A percentile compares a stretch with the other conserved stretches of the same genome.
Conservation (phyloP, 2,888 invertebrate species). For the Tuberolachnus salignus region DNA sequence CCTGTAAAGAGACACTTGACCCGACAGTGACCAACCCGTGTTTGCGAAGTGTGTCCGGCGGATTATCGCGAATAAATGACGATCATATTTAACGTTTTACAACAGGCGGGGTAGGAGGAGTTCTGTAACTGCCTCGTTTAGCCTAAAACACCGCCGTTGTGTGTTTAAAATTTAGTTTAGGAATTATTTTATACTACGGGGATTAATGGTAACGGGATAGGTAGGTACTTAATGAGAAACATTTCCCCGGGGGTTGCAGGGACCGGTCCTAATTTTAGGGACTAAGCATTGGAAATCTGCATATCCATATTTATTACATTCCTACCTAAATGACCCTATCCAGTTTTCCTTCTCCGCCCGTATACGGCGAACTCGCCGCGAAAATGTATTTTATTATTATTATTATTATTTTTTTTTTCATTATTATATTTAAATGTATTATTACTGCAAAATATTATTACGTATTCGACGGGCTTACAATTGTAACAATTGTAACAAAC, state of each 20-base stretch:
- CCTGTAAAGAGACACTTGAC: no score
- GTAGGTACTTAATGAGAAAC: constrained; percentile 50
- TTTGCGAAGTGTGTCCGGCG: no score
- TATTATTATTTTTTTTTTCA: neutral
- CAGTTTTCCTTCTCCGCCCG: no score
- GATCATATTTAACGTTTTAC: no score
- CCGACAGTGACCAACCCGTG: no score
- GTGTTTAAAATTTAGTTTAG: constrained; percentile 31
- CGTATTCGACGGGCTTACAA: no score
- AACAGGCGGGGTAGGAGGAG: no score
- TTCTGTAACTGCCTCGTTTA: neutral
- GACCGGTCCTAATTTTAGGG: constrained; percentile 47
- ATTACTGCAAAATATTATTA: neutral
- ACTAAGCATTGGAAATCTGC: constrained; percentile 50
- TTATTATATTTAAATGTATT: neutral
- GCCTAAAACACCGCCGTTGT: neutral
- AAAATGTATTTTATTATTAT: neutral
- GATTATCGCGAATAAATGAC: no score
- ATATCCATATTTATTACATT: constrained; percentile 45
- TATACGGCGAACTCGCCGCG: no score
- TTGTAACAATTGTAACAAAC: no score
- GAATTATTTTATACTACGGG: constrained; percentile 13
- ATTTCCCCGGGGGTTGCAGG: constrained; percentile 21
- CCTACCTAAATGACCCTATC: constrained; percentile 1
- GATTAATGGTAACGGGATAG: constrained; percentile 49